Conservation (phyloP, 2,113 vertebrate genomes). For the Sceloporus tristichus region DNA sequence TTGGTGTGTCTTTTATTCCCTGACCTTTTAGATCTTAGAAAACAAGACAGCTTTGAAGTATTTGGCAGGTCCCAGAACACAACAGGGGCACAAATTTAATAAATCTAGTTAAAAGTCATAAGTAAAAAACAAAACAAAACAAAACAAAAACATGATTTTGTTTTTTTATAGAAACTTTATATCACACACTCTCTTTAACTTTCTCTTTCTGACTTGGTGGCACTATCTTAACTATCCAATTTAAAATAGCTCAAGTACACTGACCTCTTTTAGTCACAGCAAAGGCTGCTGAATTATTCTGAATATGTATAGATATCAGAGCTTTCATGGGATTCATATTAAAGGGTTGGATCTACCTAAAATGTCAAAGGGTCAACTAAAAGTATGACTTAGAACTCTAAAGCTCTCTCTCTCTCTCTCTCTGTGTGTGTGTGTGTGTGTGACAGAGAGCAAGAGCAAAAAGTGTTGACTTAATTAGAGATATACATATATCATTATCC, state of each 20-base stretch:
- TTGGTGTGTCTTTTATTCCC: neutral
- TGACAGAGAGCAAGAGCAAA: neutral
- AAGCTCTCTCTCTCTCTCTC: slow-evolving; percentile 37
- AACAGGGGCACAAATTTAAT: neutral
- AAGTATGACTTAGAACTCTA: slow-evolving; percentile 44
- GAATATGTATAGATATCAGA: slow-evolving; percentile 53
- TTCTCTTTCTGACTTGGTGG: slow-evolving; percentile 34
- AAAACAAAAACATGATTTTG: neutral
- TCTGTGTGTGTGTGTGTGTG: slow-evolving; percentile 21
- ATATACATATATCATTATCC: slow-evolving; percentile 28
- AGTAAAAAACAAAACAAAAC: neutral
- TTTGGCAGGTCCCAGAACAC: neutral
- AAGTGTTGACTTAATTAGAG: neutral
- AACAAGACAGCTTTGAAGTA: neutral
- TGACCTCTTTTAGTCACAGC: slow-evolving; percentile 50
- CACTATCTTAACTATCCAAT: slow-evolving; percentile 4
- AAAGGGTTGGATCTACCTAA: neutral
- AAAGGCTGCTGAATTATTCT: slow-evolving; percentile 37
- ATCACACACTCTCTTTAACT: slow-evolving; percentile 32
- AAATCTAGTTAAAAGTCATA: slow-evolving; percentile 20
- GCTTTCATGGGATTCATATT: slow-evolving; percentile 58
- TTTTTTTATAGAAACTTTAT: neutral
- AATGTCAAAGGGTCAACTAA: neutral
- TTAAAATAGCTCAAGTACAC: neutral
- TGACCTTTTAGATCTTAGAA: neutral